phyloP scores from a whole-genome alignment of 2,797 vertebrate species.

The Chloroceryle inda region DNA sequence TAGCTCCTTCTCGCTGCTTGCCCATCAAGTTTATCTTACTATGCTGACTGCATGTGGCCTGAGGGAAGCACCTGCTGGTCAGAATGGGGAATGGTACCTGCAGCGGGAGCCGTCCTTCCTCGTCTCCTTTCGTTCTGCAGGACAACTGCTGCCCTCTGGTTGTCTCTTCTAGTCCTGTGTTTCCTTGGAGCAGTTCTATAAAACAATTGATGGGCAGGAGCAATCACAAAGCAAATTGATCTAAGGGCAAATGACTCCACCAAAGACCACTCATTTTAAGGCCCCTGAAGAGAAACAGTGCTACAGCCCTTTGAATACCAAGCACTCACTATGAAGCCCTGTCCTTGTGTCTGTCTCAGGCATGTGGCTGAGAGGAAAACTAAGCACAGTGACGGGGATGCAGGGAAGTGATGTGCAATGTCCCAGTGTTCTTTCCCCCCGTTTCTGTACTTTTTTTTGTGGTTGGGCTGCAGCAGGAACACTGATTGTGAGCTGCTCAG shows the following conservation, averaged over 20 bases:
- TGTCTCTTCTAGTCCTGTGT: background rate
- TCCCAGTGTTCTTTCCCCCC: background rate
- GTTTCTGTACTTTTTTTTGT: background rate
- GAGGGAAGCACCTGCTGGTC: background rate
- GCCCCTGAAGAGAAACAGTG: background rate
- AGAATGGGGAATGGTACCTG: background rate
- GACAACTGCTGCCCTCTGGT: background rate
- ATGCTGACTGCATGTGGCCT: background rate
- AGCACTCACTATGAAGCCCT: background rate
- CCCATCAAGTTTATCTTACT: background rate
- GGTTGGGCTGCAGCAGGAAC: background rate
- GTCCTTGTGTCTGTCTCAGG: background rate
- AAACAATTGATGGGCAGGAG: background rate
- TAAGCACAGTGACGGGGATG: background rate
- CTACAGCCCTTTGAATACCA: background rate
- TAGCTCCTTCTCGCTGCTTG: background rate
- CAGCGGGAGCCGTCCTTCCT: background rate
- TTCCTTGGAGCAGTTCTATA: background rate
- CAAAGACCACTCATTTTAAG: background rate
- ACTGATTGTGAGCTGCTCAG: fast-evolving
- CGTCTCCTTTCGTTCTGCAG: background rate
- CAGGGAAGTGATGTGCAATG: background rate
- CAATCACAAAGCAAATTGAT: background rate
- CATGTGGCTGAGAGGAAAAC: background rate
- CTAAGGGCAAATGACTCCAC: background rate